These are phyloP conservation scores for Spea multiplicata DNA, from an alignment of 2,113 vertebrate genomes.

Conservation along the genomic window DNA sequence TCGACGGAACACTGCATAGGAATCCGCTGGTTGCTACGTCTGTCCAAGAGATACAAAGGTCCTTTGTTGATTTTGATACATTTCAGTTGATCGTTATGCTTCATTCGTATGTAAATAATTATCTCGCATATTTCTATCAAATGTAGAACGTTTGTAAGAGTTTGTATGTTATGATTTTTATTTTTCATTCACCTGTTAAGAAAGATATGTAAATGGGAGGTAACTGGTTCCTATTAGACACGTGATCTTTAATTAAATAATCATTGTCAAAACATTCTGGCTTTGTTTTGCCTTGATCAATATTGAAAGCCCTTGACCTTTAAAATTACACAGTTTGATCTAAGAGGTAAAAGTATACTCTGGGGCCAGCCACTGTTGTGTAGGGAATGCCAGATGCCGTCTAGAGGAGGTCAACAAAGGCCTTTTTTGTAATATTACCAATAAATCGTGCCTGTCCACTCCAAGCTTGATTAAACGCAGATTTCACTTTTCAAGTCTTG, in stretches of 20 bases:
- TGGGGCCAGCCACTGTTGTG: slow-evolving; percentile 2
- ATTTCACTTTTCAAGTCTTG: slow-evolving; percentile 37
- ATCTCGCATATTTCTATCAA: too few species aligned
- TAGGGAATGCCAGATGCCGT: slow-evolving; percentile 23
- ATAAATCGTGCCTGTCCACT: slow-evolving; percentile 21
- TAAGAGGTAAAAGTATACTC: slow-evolving; percentile 17
- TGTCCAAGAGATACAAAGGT: too few species aligned
- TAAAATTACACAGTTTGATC: background rate
- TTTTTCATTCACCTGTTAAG: too few species aligned
- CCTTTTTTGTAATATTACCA: slow-evolving; percentile 25
- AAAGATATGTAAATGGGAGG: too few species aligned
- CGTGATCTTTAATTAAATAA: background rate
- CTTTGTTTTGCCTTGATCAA: background rate
- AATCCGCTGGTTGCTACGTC: too few species aligned
- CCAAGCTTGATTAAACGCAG: slow-evolving; percentile 30
- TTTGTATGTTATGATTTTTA: too few species aligned
- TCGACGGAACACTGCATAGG: too few species aligned
- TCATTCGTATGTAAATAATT: too few species aligned
- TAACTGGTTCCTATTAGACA: too few species aligned
- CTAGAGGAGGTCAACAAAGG: background rate
- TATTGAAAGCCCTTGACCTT: background rate
- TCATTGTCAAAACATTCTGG: background rate
- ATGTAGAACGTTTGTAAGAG: too few species aligned
- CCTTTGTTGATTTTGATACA: too few species aligned
- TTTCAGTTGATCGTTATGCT: too few species aligned